These are phyloP conservation scores for Botia kubotai DNA, from an alignment of 2,797 vertebrate genomes.

Conservation along the genomic window DNA sequence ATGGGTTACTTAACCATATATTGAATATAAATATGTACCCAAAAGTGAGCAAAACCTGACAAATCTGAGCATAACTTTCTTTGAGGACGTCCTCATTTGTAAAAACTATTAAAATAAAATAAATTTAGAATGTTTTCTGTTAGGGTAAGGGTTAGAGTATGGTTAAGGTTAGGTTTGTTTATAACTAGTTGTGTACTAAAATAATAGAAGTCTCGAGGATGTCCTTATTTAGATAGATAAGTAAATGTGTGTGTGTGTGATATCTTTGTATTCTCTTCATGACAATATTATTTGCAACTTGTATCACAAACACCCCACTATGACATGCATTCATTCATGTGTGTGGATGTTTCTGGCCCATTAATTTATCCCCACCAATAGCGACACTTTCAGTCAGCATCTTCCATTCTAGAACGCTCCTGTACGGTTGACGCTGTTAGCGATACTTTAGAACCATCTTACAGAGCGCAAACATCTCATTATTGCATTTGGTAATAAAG, in stretches of 20 bases:
- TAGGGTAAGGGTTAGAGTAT: too few relatives aligned
- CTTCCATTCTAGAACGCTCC: not conserved
- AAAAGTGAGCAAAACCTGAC: too few relatives aligned
- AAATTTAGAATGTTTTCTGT: too few relatives aligned
- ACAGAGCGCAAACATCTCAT: slow-evolving; percentile 49
- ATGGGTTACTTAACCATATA: too few relatives aligned
- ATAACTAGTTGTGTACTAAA: too few relatives aligned
- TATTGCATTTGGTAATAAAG: slow-evolving; percentile 50
- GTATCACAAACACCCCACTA: slow-evolving; percentile 19
- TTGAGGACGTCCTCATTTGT: too few relatives aligned
- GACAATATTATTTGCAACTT: slow-evolving; percentile 22
- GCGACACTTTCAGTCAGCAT: not conserved
- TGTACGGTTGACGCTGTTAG: slow-evolving; percentile 21
- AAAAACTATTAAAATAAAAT: too few relatives aligned
- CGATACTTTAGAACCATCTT: slow-evolving; percentile 29
- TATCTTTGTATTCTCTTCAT: slow-evolving; percentile 25
- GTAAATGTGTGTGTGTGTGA: not conserved
- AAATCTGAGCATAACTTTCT: too few relatives aligned
- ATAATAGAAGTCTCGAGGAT: too few relatives aligned
- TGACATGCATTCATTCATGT: not conserved
- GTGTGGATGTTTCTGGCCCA: slow-evolving; percentile 22
- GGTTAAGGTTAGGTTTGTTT: too few relatives aligned
- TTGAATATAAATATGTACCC: too few relatives aligned
- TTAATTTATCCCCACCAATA: slow-evolving; percentile 29
- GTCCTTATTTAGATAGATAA: too few relatives aligned